Evolutionary conservation across 2,113 vertebrate genomes (phyloP).

Genomic region (Mohoua ochrocephala): DNA sequence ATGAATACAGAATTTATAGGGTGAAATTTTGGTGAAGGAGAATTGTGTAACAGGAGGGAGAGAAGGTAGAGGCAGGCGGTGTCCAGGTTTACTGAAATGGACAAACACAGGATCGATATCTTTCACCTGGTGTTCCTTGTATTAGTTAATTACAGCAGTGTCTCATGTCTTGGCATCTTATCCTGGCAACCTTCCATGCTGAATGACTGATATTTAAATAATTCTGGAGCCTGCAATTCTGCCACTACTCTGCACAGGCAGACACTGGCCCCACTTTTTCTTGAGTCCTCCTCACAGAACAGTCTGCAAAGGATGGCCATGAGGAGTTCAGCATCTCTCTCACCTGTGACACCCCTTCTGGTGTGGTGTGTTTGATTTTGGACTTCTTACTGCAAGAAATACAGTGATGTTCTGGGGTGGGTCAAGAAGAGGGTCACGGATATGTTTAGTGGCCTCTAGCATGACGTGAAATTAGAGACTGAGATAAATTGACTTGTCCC

Average conservation of each 20-base stretch:
- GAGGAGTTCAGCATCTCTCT: not conserved
- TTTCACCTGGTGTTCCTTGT: rapidly evolving
- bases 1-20: not conserved
- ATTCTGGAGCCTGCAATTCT: not conserved
- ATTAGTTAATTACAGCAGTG: not conserved
- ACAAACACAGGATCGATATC: not conserved
- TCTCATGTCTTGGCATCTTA: not conserved
- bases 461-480: not conserved
- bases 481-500: not conserved
- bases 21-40: not conserved
- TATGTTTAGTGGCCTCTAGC: not conserved
- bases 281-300: not conserved
- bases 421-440: not conserved
- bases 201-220: not conserved
- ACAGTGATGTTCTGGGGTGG: not conserved
- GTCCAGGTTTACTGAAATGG: not conserved
- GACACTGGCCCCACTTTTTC: not conserved
- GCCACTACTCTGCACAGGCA: not conserved
- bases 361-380: not conserved
- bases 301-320: not conserved
- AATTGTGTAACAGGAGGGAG: not conserved
- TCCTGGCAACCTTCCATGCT: not conserved
- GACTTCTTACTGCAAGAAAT: not conserved
- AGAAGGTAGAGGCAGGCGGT: not conserved
- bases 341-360: not conserved